Evolutionary conservation across 64 coral and sea anemone genomes (phyloP), one percentile per base, ranked within the genome.

Genomic region (Montipora efflorescens): DNA sequence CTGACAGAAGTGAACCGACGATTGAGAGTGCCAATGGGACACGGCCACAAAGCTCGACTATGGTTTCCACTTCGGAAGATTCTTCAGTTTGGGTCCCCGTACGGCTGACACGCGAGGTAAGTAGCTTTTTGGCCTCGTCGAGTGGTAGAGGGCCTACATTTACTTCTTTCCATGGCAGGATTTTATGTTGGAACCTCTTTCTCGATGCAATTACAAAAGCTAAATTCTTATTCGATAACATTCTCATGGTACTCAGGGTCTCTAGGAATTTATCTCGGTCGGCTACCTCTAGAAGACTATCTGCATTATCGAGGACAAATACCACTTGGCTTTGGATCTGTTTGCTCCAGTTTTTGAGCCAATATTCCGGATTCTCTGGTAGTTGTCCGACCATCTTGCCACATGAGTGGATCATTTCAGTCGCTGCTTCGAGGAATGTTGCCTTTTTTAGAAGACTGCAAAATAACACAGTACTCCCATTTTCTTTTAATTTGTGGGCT

Each of bases 271-370:
- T 21, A 14, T 11, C 3, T 87, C 21, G 46, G 58, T 77, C 51
- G 77, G 20, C 4, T 25, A 19, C 10, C 15, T 92, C 19, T 4
- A 87, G 61, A 1, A 92, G n/a, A n/a, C 67, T 72, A 67, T 92
- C 81, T 20, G 73, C 91, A 49, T 92, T 86, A 52, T 92, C 91
- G 4, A 92, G 79, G 11, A 85, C 55, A 66, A 92, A 77, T 5
- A 76, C 64, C 6, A 87, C 71, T 51, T 19, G 19, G 48, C 4
- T 87, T 48, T 87, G 7, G 18, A 86, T 61, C 47, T 85, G 28
- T 68, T 67, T 92, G 50, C 91, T 77, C 91, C 72, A 92, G 51
- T 92, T 62, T 48, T 72, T 92, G 22, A 92, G 79, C 59, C 77
- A 79, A 18, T 81, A 62, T 44, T 58, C 90, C 55, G 59, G 75